Percentiles rank a stretch among this genome's conserved stretches.
These are phyloP conservation scores for Drosophila guanche DNA, from an alignment of 1,140 invertebrate genomes.

Conservation along the genomic window DNA sequence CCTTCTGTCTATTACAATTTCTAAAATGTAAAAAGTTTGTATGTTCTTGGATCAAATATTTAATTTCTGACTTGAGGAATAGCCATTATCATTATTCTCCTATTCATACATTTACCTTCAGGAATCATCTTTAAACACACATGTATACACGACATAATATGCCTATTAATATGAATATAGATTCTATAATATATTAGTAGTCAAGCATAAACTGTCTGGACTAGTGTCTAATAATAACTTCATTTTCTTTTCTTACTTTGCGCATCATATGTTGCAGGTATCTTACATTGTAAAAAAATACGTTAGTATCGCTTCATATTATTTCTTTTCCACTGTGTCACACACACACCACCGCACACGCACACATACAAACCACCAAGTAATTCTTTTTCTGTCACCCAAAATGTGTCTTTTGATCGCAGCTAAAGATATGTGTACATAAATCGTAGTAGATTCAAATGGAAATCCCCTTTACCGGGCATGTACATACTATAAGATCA, in stretches of 20 bases:
- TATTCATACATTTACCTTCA: too few species aligned
- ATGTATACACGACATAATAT: conserved; percentile 13
- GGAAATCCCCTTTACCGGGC: conserved; percentile 16
- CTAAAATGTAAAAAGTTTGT: too few species aligned
- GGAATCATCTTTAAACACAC: conserved; percentile 17
- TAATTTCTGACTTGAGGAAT: too few species aligned
- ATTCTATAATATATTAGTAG: conserved; percentile 27
- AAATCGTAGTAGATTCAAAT: conserved; percentile 4
- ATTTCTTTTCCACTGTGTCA: conserved; percentile 60
- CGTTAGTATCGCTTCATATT: conserved; percentile 83
- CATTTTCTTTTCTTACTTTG: conserved; percentile 80
- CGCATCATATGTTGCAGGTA: conserved; percentile 82
- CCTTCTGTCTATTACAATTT: too few species aligned
- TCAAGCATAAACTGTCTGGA: conserved; percentile 63
- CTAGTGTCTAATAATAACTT: conserved; percentile 78
- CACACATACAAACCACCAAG: conserved; percentile 28
- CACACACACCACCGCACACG: conserved; percentile 27
- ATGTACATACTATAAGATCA: conserved; percentile 23
- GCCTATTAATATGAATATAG: conserved; percentile 29
- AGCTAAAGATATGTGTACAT: conserved; percentile 15
- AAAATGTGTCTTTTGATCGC: conserved; percentile 41
- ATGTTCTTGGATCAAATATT: too few species aligned
- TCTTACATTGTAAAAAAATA: conserved; percentile 83
- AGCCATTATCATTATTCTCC: too few species aligned
- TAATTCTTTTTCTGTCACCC: conserved; percentile 31